A percentile compares a stretch with the other conserved stretches of the same genome.
These are phyloP conservation scores for Sebastes variabilis DNA, from an alignment of 2,797 vertebrate genomes.

Conservation along the genomic window DNA sequence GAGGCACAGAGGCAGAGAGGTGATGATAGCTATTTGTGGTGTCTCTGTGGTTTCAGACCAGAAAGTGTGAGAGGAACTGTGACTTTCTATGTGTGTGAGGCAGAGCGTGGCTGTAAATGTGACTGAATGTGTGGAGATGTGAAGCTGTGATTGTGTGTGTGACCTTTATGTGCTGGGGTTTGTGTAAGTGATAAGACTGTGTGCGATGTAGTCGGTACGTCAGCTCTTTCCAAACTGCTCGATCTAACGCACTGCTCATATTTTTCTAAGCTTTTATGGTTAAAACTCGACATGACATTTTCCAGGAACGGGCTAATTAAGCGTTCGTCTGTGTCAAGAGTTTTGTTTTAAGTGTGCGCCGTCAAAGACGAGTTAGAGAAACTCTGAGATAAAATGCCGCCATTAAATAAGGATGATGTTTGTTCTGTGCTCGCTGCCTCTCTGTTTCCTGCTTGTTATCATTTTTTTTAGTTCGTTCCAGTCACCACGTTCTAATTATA, in stretches of 20 bases:
- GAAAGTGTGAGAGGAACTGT: slow-evolving; percentile 33
- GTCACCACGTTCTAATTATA: slow-evolving; percentile 25
- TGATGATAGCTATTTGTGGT: slow-evolving; percentile 49
- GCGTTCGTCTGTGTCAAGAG: background rate
- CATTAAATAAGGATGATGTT: slow-evolving; percentile 13
- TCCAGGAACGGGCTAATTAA: slow-evolving; percentile 16
- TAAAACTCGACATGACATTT: background rate
- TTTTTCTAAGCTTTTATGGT: background rate
- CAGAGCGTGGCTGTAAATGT: slow-evolving; percentile 15
- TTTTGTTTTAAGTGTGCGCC: background rate
- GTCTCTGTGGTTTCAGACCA: slow-evolving; percentile 41
- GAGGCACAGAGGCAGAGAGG: slow-evolving; percentile 36
- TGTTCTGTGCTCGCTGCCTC: background rate
- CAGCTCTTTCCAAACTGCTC: background rate
- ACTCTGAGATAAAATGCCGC: background rate
- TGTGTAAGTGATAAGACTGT: slow-evolving; percentile 23
- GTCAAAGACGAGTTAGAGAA: background rate
- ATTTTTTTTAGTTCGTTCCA: background rate
- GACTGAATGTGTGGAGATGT: slow-evolving; percentile 13
- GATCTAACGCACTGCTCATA: background rate
- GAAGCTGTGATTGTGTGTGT: slow-evolving; percentile 19
- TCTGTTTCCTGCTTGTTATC: slow-evolving; percentile 38
- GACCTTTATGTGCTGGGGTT: slow-evolving; percentile 19
- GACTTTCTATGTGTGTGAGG: background rate
- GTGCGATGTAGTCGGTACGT: background rate